Percentiles rank a stretch among this genome's conserved stretches.
These are phyloP conservation scores for Octodonta nipae DNA, from an alignment of 2,888 invertebrate genomes.

Conservation along the genomic window DNA sequence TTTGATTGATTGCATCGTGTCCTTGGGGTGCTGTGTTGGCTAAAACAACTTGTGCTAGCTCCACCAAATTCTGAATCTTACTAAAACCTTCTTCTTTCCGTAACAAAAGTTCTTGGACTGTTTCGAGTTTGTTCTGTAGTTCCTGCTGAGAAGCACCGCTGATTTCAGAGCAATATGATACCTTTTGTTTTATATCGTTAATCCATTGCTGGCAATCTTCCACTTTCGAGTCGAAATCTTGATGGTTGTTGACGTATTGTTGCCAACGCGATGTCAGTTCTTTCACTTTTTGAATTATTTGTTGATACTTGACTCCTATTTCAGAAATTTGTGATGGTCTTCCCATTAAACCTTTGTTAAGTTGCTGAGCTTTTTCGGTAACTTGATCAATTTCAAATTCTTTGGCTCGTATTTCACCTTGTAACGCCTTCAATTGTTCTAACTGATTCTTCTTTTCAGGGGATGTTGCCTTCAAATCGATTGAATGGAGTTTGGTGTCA, in stretches of 20 bases:
- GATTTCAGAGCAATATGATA: constrained; percentile 71
- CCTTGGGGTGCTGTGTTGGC: constrained; percentile 83
- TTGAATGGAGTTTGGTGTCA: constrained; percentile 74
- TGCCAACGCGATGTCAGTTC: constrained; percentile 86
- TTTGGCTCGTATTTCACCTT: constrained; percentile 80
- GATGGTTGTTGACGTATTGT: constrained; percentile 74
- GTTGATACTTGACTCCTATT: constrained; percentile 82
- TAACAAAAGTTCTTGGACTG: constrained; percentile 74
- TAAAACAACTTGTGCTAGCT: constrained; percentile 77
- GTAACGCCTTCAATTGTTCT: constrained; percentile 62
- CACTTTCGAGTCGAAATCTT: constrained; percentile 71
- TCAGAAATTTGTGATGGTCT: constrained; percentile 77
- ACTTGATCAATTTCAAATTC: constrained; percentile 86
- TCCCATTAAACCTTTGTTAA: constrained; percentile 61
- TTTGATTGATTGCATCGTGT: constrained; percentile 73
- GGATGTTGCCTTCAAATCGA: constrained; percentile 71
- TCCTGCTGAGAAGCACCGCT: constrained; percentile 73
- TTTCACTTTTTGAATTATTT: constrained; percentile 78
- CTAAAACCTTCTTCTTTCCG: constrained; percentile 86
- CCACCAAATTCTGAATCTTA: constrained; percentile 77
- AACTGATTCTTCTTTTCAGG: constrained; percentile 74
- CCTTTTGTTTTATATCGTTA: constrained; percentile 53
- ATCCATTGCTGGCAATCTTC: constrained; percentile 53
- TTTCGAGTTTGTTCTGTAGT: constrained; percentile 69
- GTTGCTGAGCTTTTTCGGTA: constrained; percentile 76